Evolutionary conservation across 1,140 invertebrate genomes (phyloP).

Genomic region (Drosophila lacteicornis): DNA sequence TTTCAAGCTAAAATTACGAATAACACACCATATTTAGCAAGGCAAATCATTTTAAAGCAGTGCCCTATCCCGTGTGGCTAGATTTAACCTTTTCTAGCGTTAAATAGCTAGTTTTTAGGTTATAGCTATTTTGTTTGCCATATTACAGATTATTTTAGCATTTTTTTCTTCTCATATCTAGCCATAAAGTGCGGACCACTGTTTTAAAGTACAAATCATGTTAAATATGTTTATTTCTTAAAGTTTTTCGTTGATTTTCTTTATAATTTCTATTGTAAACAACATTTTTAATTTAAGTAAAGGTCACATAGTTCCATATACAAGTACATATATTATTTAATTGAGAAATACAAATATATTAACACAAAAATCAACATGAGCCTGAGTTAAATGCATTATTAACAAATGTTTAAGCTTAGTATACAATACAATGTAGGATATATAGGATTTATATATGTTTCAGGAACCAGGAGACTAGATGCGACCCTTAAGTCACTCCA

Average conservation of each 20-base stretch:
- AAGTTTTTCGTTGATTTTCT: background rate
- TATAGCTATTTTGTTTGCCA: no score
- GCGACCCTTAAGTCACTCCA: slow-evolving; percentile 3
- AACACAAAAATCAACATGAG: background rate
- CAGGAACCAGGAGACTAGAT: slow-evolving; percentile 18
- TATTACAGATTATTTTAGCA: no score
- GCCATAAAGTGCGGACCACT: no score
- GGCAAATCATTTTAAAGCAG: background rate
- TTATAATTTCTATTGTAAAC: background rate
- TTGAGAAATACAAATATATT: background rate
- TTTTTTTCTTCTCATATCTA: no score
- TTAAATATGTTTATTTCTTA: no score
- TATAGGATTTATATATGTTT: background rate
- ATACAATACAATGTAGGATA: slow-evolving; percentile 2
- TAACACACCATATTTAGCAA: no score
- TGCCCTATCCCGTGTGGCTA: no score
- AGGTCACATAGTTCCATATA: background rate
- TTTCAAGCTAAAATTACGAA: no score
- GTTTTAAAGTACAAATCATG: background rate
- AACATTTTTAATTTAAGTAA: no score
- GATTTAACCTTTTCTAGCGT: no score
- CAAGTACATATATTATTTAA: background rate
- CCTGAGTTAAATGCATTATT: slow-evolving; percentile 1
- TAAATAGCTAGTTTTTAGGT: no score
- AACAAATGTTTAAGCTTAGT: background rate